Percentiles rank a stretch among this genome's conserved stretches.
These are phyloP conservation scores for Pantherophis alleghaniensis DNA, from an alignment of 2,797 vertebrate species.

Conservation along the genomic window DNA sequence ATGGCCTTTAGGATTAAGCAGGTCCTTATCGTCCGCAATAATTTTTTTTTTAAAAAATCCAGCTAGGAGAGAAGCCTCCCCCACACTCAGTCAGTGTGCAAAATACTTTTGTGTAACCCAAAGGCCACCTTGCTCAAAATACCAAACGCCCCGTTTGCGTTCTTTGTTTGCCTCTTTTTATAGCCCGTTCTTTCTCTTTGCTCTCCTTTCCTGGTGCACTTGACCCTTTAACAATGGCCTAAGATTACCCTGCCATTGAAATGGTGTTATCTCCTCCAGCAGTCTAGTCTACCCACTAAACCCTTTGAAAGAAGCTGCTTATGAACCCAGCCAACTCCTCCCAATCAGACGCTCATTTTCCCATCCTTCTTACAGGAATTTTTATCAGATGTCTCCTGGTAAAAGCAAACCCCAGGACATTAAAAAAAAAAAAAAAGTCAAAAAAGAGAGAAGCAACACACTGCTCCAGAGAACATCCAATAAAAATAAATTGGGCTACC, in stretches of 20 bases:
- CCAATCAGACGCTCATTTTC: not conserved
- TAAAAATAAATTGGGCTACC: not conserved
- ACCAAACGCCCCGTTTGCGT: not conserved
- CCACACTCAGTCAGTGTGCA: not conserved
- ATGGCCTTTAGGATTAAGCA: not conserved
- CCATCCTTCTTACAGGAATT: not conserved
- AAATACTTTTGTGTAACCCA: not conserved
- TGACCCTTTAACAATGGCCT: conserved; percentile 6
- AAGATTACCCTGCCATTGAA: conserved; percentile 21
- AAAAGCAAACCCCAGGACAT: not conserved
- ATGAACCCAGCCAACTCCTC: not conserved
- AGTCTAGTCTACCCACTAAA: not conserved
- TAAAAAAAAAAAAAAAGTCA: not conserved
- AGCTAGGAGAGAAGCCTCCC: not conserved
- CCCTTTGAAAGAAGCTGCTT: not conserved
- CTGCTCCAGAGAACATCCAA: not conserved
- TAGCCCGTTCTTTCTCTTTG: not conserved
- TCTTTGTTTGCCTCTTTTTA: not conserved
- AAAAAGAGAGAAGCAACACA: not conserved
- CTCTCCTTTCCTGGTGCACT: not conserved
- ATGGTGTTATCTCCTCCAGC: conserved; percentile 12
- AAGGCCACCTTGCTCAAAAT: not conserved
- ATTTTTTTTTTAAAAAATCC: not conserved
- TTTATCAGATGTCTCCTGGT: not conserved
- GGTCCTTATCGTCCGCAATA: not conserved